A percentile compares a stretch with the other conserved stretches of the same genome.
phyloP scores from a whole-genome alignment of 1,140 invertebrate genomes.

The Heliconius hewitsoni region DNA sequence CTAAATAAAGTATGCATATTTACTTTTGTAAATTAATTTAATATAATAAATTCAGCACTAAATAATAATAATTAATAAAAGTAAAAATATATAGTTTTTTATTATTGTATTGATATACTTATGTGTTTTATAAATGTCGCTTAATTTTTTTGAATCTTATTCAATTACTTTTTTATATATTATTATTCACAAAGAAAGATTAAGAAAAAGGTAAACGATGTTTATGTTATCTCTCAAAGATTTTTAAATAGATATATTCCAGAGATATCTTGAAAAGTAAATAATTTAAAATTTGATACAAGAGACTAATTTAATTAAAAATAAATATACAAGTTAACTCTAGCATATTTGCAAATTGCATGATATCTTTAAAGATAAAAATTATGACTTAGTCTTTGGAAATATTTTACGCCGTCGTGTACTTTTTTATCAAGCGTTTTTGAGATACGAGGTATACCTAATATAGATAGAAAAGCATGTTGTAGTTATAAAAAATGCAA shows the following conservation, averaged over 20 bases:
- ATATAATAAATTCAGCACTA: neutral
- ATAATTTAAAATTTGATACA: neutral
- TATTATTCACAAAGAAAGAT: neutral
- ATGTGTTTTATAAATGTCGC: too few relatives aligned
- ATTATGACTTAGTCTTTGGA: neutral
- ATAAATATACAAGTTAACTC: neutral
- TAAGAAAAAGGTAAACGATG: constrained; percentile 10
- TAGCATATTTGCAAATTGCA: neutral
- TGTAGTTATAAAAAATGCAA: too few relatives aligned
- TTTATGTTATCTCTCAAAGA: neutral
- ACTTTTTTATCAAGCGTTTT: neutral
- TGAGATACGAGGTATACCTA: too few relatives aligned
- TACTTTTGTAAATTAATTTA: constrained; percentile 28
- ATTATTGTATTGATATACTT: too few relatives aligned
- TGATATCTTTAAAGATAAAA: constrained; percentile 1
- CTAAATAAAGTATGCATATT: constrained; percentile 47
- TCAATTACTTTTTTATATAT: too few relatives aligned
- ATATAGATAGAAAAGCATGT: too few relatives aligned
- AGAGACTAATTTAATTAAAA: neutral
- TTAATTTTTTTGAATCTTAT: too few relatives aligned
- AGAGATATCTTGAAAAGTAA: constrained; percentile 4
- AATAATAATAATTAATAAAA: neutral
- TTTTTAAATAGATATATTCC: neutral
- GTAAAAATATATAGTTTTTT: too few relatives aligned
- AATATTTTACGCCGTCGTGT: neutral